These are phyloP conservation scores for Synanceia verrucosa DNA, from an alignment of 2,797 vertebrate genomes.

Conservation along the genomic window DNA sequence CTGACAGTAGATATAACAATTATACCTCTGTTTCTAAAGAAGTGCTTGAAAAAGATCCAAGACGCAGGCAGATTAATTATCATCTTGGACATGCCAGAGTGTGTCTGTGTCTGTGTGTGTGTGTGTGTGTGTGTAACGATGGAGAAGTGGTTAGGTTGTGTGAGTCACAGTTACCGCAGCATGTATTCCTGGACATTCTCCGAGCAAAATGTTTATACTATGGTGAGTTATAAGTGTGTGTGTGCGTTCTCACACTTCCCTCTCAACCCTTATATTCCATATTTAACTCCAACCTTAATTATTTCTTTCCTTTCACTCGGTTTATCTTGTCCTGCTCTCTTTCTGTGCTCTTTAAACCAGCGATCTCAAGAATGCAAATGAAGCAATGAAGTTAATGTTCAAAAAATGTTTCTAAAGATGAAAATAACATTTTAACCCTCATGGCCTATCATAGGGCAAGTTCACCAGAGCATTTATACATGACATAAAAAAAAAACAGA, in stretches of 20 bases:
- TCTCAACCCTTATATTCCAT: slow-evolving; percentile 21
- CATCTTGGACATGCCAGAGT: slow-evolving; percentile 35
- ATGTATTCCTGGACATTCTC: slow-evolving; percentile 77
- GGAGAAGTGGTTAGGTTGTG: slow-evolving; percentile 64
- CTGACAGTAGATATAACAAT: slow-evolving; percentile 57
- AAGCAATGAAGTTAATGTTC: background rate
- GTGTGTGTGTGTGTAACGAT: slow-evolving; percentile 29
- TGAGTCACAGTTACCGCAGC: slow-evolving; percentile 78
- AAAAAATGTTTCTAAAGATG: too few relatives aligned
- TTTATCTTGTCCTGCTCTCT: background rate
- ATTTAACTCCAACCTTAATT: slow-evolving; percentile 34
- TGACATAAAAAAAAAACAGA: too few relatives aligned
- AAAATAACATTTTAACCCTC: too few relatives aligned
- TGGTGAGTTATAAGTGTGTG: slow-evolving; percentile 34
- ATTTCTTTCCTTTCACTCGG: slow-evolving; percentile 16
- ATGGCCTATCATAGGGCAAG: too few relatives aligned
- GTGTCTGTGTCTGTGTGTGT: slow-evolving; percentile 33
- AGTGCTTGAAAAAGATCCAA: slow-evolving; percentile 57
- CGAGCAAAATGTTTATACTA: slow-evolving; percentile 77
- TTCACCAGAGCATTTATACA: too few relatives aligned
- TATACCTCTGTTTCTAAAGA: slow-evolving; percentile 61
- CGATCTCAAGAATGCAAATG: background rate
- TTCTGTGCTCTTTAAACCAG: background rate
- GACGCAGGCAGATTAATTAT: slow-evolving; percentile 70
- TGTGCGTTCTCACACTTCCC: slow-evolving; percentile 40